Conservation (phyloP, 2,113 vertebrate species). For the Machaerirhynchus nigripectus region DNA sequence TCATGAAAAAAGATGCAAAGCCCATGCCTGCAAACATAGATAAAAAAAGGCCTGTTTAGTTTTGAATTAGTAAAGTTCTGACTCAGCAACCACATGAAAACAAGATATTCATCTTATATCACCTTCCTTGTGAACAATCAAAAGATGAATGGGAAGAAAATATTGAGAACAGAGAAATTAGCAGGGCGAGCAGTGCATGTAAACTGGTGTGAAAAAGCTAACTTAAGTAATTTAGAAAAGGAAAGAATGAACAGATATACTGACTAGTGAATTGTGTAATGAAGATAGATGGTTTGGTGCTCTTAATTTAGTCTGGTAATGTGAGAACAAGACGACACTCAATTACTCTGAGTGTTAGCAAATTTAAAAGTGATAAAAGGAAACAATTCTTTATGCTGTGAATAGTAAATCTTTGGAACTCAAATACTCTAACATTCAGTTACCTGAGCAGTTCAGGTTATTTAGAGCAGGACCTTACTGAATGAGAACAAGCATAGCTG, state of each 20-base stretch:
- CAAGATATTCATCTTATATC: neutral
- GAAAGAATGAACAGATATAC: neutral
- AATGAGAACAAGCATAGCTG: neutral
- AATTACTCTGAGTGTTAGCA: slow-evolving; percentile 22
- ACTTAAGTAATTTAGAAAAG: neutral
- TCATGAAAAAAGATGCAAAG: neutral
- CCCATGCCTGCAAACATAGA: neutral
- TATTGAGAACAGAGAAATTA: neutral
- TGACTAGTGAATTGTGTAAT: slow-evolving; percentile 42
- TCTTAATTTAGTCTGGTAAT: slow-evolving; percentile 41
- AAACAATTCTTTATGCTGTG: slow-evolving; percentile 39
- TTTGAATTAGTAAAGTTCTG: neutral
- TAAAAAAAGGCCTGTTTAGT: neutral
- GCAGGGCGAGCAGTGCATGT: neutral
- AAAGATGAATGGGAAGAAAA: neutral
- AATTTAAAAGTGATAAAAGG: slow-evolving; percentile 39
- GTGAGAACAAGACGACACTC: slow-evolving; percentile 39
- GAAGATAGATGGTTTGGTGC: slow-evolving; percentile 40
- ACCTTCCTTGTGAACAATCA: neutral
- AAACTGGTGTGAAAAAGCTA: neutral
- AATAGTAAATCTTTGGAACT: neutral
- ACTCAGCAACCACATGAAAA: neutral
- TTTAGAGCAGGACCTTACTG: neutral
- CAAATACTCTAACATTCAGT: neutral
- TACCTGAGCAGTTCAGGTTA: neutral